Conservation (phyloP, 2,113 vertebrate species). For the Phoenicopterus ruber region DNA sequence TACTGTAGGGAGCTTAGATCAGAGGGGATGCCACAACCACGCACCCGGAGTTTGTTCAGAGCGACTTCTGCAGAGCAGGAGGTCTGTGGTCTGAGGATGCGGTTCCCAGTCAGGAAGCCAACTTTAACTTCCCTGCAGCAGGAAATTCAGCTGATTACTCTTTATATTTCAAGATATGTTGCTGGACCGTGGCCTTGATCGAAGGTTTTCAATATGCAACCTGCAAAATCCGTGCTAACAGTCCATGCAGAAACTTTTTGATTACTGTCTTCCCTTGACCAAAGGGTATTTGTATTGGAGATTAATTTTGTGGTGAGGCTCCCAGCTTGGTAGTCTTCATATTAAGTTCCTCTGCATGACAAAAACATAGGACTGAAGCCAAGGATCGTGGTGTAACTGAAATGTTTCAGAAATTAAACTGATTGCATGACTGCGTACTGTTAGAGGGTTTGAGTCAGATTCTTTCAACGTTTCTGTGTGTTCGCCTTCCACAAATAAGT, state of each 20-base stretch:
- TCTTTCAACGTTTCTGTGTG: not conserved
- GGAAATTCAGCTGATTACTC: not conserved
- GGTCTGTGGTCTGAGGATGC: not conserved
- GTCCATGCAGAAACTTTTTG: not conserved
- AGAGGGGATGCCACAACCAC: accelerated
- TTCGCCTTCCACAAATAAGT: not conserved
- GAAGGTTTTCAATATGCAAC: not conserved
- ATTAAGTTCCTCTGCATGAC: not conserved
- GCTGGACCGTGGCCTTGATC: not conserved
- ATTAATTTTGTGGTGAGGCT: not conserved
- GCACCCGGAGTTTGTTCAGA: not conserved
- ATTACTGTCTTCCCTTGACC: not conserved
- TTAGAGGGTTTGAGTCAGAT: not conserved
- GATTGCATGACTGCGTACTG: not conserved
- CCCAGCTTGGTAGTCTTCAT: not conserved
- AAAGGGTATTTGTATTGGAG: not conserved
- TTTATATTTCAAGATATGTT: not conserved
- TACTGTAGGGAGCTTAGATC: not conserved
- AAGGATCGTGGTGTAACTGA: not conserved
- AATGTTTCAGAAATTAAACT: not conserved
- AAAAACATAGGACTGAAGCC: not conserved
- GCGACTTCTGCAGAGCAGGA: not conserved
- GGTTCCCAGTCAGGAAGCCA: not conserved
- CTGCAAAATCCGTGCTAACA: not conserved
- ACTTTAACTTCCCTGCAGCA: not conserved